phyloP scores from a whole-genome alignment of 2,113 vertebrate genomes.

The Phasianus colchicus region DNA sequence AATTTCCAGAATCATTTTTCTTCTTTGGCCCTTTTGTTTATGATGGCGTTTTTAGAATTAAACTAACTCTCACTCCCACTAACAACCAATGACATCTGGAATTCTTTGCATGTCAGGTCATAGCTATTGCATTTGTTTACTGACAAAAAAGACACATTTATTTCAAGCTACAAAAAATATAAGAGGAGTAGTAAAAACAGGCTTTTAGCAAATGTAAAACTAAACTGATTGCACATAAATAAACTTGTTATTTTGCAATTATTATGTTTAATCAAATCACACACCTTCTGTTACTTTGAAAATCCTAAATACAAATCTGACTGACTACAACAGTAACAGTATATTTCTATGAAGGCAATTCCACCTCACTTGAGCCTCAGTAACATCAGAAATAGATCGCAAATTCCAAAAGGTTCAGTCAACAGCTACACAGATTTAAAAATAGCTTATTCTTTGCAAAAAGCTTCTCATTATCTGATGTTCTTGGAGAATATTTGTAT shows the following conservation, averaged over 20 bases:
- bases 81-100: neutral
- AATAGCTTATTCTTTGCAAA: neutral
- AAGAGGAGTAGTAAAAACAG: neutral
- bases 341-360: neutral
- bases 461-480: neutral
- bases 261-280: neutral
- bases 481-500: neutral
- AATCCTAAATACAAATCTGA: neutral
- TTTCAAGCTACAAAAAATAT: neutral
- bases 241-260: neutral
- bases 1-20: neutral
- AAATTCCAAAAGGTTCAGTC: neutral
- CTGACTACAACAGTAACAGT: neutral
- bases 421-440: neutral
- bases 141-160: neutral
- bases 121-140: neutral
- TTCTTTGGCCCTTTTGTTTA: neutral
- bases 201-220: neutral
- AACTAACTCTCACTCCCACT: neutral
- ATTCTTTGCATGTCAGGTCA: neutral
- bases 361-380: neutral
- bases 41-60: neutral
- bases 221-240: neutral
- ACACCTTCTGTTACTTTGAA: neutral
- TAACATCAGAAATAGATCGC: neutral